Evolutionary conservation across 1,140 invertebrate species (phyloP).

Genomic region (Apis cerana): DNA sequence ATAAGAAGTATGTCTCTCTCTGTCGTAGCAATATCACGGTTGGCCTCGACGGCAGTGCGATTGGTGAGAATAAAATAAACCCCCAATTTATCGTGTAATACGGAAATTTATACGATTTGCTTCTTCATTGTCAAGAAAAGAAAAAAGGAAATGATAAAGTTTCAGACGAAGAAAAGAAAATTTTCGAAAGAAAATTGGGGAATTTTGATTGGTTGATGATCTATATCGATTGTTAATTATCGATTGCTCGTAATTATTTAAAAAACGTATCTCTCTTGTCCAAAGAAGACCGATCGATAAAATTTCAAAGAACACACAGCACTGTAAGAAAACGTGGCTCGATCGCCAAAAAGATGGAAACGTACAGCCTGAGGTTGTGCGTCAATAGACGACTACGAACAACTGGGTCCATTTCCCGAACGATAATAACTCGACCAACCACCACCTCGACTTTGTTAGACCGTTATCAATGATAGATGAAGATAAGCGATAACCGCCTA

Average conservation of each 20-base stretch:
- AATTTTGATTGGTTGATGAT: neutral
- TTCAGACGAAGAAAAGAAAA: neutral
- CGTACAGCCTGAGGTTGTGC: conserved; percentile 24
- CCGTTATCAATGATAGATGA: conserved; percentile 63
- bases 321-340: neutral
- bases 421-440: conserved; percentile 53
- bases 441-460: conserved; percentile 57
- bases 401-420: conserved; percentile 61
- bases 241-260: neutral
- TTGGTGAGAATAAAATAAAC: neutral
- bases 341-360: conserved; percentile 1
- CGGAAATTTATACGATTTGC: neutral
- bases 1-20: neutral
- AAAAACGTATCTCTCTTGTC: neutral
- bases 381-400: conserved; percentile 34
- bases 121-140: too few relatives aligned
- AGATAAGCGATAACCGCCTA: conserved; percentile 64
- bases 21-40: conserved; percentile 1
- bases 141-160: neutral
- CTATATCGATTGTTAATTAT: neutral
- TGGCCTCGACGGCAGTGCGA: conserved; percentile 16
- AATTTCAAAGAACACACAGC: neutral
- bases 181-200: neutral
- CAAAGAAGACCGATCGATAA: neutral
- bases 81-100: neutral